Conservation (phyloP, 2,797 vertebrate genomes). For the Psittacula derbiana region DNA sequence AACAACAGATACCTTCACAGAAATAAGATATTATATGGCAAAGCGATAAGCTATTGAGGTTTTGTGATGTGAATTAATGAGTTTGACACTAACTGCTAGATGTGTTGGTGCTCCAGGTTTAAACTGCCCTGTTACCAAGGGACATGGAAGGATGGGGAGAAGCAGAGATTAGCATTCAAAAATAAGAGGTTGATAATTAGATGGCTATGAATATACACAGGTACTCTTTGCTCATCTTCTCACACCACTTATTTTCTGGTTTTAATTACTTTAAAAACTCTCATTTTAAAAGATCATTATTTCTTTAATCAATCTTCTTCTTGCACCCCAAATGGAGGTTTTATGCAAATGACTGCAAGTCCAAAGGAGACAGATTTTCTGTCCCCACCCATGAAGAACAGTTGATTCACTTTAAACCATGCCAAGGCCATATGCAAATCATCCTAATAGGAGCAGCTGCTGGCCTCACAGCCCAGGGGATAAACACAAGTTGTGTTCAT, state of each 20-base stretch:
- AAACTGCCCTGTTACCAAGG: not conserved
- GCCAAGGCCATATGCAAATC: slow-evolving; percentile 47
- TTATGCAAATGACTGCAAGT: not conserved
- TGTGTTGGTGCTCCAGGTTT: not conserved
- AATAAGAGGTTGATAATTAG: not conserved
- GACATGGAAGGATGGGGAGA: not conserved
- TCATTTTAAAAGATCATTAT: not conserved
- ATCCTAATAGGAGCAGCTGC: slow-evolving; percentile 24
- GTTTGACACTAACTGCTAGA: not conserved
- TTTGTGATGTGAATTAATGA: not conserved
- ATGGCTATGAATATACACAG: not conserved
- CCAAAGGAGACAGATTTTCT: slow-evolving; percentile 38
- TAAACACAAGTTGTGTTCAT: not conserved
- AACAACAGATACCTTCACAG: not conserved
- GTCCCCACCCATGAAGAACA: slow-evolving; percentile 39
- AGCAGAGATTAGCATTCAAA: not conserved
- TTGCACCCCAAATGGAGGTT: not conserved
- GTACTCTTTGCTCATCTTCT: not conserved
- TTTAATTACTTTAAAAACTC: not conserved
- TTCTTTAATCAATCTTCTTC: not conserved
- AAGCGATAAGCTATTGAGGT: not conserved
- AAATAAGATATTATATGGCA: not conserved
- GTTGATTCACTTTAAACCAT: not conserved
- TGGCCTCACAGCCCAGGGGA: slow-evolving; percentile 44
- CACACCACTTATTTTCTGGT: not conserved